Percentiles rank a stretch among this genome's conserved stretches.
phyloP scores from a whole-genome alignment of 2,888 invertebrate genomes.

The Drosophila niveifrons region DNA sequence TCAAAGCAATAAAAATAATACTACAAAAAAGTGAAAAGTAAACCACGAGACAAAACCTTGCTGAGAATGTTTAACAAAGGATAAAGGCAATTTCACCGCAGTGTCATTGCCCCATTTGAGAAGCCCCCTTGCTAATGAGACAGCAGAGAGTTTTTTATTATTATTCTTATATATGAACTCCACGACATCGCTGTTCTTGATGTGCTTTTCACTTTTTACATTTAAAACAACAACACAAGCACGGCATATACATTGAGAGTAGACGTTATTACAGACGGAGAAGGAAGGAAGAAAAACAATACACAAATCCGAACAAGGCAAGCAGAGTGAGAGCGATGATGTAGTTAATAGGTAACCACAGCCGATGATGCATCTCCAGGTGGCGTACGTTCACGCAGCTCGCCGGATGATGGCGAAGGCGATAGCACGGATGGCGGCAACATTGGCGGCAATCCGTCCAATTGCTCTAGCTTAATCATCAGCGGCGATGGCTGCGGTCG shows the following conservation, averaged over 20 bases:
- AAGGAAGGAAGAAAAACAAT: not conserved
- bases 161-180: slow-evolving; percentile 7
- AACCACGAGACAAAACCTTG: slow-evolving; percentile 54
- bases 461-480: slow-evolving; percentile 66
- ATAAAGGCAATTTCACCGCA: slow-evolving; percentile 12
- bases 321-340: slow-evolving; percentile 19
- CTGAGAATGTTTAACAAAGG: slow-evolving; percentile 35
- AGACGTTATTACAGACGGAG: not conserved
- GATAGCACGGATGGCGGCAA: slow-evolving; percentile 31
- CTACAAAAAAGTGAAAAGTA: slow-evolving; percentile 60
- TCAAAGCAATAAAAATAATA: slow-evolving; percentile 51
- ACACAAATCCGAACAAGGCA: slow-evolving; percentile 20
- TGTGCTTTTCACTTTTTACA: slow-evolving; percentile 23
- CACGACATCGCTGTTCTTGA: slow-evolving; percentile 1
- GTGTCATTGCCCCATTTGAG: slow-evolving; percentile 18
- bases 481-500: slow-evolving; percentile 59
- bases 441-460: slow-evolving; percentile 54
- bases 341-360: slow-evolving; percentile 36
- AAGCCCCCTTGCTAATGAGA: slow-evolving; percentile 9
- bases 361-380: slow-evolving; percentile 59
- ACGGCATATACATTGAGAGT: slow-evolving; percentile 14
- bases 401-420: slow-evolving; percentile 47
- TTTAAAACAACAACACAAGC: slow-evolving; percentile 9
- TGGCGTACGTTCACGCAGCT: slow-evolving; percentile 52
- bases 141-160: slow-evolving; percentile 17